These are phyloP conservation scores for Cavia porcellus DNA, from an alignment of 2,113 vertebrate species.

Conservation along the genomic window DNA sequence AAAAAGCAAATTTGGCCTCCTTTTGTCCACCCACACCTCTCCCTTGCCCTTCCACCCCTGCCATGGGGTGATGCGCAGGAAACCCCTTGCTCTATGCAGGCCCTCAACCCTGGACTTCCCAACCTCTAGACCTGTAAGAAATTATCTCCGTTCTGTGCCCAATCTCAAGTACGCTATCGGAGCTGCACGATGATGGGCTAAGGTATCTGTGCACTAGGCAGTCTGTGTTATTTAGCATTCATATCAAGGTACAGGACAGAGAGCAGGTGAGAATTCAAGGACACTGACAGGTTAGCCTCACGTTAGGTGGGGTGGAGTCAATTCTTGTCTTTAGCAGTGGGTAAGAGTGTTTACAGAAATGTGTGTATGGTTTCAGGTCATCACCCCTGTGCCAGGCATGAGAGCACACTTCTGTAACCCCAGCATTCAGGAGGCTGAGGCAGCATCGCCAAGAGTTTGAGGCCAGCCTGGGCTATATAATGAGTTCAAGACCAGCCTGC, in stretches of 20 bases:
- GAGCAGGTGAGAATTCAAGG: neutral
- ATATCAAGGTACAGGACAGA: neutral
- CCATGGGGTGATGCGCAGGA: neutral
- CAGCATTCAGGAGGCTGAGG: neutral
- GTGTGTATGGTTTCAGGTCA: neutral
- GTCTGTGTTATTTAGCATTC: neutral
- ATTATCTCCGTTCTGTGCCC: neutral
- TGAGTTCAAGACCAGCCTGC: neutral
- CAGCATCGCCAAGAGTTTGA: neutral
- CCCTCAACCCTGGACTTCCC: neutral
- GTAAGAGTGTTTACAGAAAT: neutral
- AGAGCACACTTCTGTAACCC: neutral
- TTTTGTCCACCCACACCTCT: no score
- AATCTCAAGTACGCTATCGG: neutral
- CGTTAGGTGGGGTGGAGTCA: neutral
- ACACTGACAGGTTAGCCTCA: neutral
- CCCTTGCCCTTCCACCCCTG: neutral
- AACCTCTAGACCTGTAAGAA: neutral
- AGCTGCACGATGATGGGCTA: neutral
- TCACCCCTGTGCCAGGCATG: neutral
- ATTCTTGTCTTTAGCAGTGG: neutral
- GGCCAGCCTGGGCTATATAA: neutral
- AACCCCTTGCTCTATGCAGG: neutral
- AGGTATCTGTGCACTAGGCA: neutral
- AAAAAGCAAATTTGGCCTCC: neutral